A percentile compares a stretch with the other conserved stretches of the same genome.
These are phyloP conservation scores for Sinopyrophorus schimmeli DNA, from an alignment of 2,888 invertebrate species.

Conservation along the genomic window DNA sequence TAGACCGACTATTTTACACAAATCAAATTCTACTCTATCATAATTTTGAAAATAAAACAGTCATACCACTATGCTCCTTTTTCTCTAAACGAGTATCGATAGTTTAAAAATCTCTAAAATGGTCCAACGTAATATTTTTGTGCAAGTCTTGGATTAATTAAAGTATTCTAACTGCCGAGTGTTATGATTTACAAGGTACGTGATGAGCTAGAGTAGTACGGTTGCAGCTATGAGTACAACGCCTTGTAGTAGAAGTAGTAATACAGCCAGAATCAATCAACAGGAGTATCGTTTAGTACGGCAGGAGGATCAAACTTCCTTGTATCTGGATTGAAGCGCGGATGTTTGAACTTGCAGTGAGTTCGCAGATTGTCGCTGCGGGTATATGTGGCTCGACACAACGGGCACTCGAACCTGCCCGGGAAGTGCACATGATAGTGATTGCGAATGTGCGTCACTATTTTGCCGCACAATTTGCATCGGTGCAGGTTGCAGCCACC, in stretches of 20 bases:
- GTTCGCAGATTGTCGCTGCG: conserved; percentile 91
- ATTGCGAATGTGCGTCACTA: conserved; percentile 92
- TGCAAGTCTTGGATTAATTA: conserved; percentile 37
- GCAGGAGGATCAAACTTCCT: conserved; percentile 79
- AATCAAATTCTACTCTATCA: neutral
- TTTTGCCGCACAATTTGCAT: conserved; percentile 92
- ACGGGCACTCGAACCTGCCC: conserved; percentile 88
- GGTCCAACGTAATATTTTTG: conserved; percentile 36
- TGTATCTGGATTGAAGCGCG: conserved; percentile 83
- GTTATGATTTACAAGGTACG: conserved; percentile 26
- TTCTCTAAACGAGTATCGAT: too few species aligned
- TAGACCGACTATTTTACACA: conserved; percentile 13
- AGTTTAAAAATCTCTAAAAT: conserved; percentile 30
- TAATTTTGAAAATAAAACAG: conserved; percentile 15
- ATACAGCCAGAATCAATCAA: conserved; percentile 56
- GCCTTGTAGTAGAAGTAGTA: conserved; percentile 52
- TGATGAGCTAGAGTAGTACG: conserved; percentile 35
- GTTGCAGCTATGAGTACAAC: conserved; percentile 48
- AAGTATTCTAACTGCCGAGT: conserved; percentile 10
- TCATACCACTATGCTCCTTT: conserved; percentile 18
- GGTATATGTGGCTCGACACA: conserved; percentile 89
- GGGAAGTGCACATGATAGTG: conserved; percentile 94
- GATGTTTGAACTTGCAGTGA: conserved; percentile 92
- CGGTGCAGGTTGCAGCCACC: conserved; percentile 92
- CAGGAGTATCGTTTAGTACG: conserved; percentile 60